Percentiles rank a stretch among this genome's conserved stretches.
Evolutionary conservation across 1,140 invertebrate genomes (phyloP).

Genomic region (Drepana arcuata): DNA sequence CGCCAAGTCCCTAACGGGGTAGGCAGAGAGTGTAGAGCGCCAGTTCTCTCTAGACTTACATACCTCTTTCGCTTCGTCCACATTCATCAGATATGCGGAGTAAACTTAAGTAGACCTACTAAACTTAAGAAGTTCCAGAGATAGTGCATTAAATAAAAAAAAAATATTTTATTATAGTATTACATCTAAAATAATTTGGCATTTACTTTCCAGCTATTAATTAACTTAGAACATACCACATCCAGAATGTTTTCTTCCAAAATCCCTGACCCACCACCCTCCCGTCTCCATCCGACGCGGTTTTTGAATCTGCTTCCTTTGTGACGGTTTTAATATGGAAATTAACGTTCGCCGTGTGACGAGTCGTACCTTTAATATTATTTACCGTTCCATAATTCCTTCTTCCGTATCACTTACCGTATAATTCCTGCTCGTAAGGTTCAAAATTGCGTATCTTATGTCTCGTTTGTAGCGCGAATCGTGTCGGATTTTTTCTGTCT

Average conservation of each 20-base stretch:
- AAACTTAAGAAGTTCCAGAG: too few relatives aligned
- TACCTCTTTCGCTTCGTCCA: too few relatives aligned
- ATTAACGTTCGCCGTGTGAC: slow-evolving; percentile 64
- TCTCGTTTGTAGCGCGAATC: background rate
- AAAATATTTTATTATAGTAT: too few relatives aligned
- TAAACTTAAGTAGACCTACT: too few relatives aligned
- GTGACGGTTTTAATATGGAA: slow-evolving; percentile 71
- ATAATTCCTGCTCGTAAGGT: slow-evolving; percentile 2
- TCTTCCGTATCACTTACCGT: slow-evolving; percentile 6
- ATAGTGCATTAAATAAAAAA: too few relatives aligned
- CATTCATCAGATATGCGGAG: too few relatives aligned
- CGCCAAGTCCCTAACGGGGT: too few relatives aligned
- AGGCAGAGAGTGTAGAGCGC: too few relatives aligned
- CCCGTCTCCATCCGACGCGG: slow-evolving; percentile 43
- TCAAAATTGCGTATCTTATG: background rate
- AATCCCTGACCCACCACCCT: slow-evolving; percentile 3
- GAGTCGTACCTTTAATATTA: slow-evolving; percentile 48
- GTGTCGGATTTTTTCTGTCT: too few relatives aligned
- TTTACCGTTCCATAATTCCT: slow-evolving; percentile 32
- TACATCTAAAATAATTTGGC: too few relatives aligned
- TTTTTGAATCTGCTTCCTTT: slow-evolving; percentile 70
- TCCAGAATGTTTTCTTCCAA: slow-evolving; percentile 24
- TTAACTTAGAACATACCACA: slow-evolving; percentile 19
- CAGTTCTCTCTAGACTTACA: too few relatives aligned
- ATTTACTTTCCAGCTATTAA: too few relatives aligned